A percentile compares a stretch with the other conserved stretches of the same genome.
phyloP scores from a whole-genome alignment of 2,888 invertebrate species.

The Mythimna pallens region DNA sequence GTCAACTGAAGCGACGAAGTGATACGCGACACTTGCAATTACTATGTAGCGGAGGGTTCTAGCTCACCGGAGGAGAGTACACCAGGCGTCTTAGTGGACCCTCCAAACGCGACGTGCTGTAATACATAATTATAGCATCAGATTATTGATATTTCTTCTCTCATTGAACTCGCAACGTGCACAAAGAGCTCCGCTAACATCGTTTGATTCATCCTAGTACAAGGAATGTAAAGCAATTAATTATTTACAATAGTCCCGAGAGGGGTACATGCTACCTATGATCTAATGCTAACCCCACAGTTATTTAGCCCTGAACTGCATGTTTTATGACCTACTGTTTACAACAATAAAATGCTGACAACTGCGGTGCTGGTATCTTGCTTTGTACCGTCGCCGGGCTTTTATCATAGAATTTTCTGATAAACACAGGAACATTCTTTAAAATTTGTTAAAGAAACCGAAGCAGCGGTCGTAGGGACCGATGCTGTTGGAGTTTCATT shows the following conservation, averaged over 20 bases:
- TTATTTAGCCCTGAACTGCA: neutral
- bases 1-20: neutral
- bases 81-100: too few species aligned
- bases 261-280: neutral
- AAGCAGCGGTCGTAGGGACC: neutral
- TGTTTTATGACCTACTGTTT: too few species aligned
- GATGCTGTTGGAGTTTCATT: neutral
- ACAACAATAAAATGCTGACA: neutral
- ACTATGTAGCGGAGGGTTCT: neutral
- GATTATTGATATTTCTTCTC: neutral
- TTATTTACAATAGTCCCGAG: neutral
- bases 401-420: neutral
- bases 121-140: neutral
- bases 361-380: neutral
- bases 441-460: neutral
- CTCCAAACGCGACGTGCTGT: neutral
- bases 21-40: neutral
- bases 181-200: neutral
- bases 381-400: neutral
- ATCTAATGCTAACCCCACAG: neutral
- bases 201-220: slow-evolving; percentile 14
- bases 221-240: slow-evolving; percentile 10
- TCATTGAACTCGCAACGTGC: neutral
- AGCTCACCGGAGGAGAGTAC: neutral
- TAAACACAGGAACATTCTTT: slow-evolving; percentile 20